phyloP scores from a whole-genome alignment of 2,888 invertebrate species.

The Zaprionus bogoriensis region DNA sequence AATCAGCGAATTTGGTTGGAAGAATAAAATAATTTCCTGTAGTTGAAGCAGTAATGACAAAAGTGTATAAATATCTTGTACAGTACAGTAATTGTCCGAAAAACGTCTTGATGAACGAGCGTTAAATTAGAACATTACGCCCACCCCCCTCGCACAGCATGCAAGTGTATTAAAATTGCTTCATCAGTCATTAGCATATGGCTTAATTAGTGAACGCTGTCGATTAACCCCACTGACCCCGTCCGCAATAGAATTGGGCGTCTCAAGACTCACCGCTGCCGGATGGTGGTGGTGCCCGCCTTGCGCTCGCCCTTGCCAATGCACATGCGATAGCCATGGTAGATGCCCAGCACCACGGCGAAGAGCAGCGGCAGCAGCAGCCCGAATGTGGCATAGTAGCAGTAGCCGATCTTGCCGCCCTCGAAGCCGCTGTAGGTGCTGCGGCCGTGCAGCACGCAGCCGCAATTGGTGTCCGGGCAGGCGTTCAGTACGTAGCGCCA shows the following conservation, averaged over 20 bases:
- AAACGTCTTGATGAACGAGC: no score
- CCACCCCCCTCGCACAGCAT: no score
- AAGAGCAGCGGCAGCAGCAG: constrained; percentile 86
- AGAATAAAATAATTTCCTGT: no score
- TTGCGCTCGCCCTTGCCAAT: constrained; percentile 85
- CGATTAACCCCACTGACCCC: constrained; percentile 71
- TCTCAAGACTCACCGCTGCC: constrained; percentile 78
- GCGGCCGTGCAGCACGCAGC: constrained; percentile 87
- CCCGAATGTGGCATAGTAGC: constrained; percentile 88
- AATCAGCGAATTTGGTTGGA: no score
- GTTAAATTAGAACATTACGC: no score
- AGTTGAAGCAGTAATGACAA: no score
- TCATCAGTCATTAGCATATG: constrained; percentile 65
- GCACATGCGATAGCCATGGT: constrained; percentile 88
- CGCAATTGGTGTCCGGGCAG: constrained; percentile 87
- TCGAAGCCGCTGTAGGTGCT: constrained; percentile 86
- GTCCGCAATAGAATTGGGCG: constrained; percentile 35
- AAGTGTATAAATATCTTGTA: no score
- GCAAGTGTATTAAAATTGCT: neutral
- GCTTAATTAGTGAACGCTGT: constrained; percentile 45
- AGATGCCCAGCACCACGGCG: constrained; percentile 86
- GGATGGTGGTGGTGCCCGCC: constrained; percentile 79
- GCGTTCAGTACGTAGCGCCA: constrained; percentile 87
- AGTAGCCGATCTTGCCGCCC: constrained; percentile 87
- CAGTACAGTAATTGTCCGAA: no score